Evolutionary conservation across 2,888 invertebrate species (phyloP), one percentile per base, ranked within the genome.

Genomic region (Oxytorus armatus): DNA sequence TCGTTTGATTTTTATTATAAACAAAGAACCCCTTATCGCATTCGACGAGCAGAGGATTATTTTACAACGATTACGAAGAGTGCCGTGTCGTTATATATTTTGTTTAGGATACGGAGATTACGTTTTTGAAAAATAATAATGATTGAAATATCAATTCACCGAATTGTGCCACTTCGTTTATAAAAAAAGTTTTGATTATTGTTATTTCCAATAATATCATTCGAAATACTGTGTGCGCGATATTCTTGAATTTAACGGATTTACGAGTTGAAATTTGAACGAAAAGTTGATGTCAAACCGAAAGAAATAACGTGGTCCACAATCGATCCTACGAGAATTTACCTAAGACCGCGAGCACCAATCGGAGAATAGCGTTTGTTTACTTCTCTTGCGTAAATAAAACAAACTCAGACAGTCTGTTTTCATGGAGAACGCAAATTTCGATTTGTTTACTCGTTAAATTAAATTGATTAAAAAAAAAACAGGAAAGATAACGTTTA

Each of bases 1-100:
- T 33, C 10, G n/a, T 69, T 77, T 69, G 14, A n/a, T 44, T 49
- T 14, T 47, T 23, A 57, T 63, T 65, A 36, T 23, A 70, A 47
- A 47, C 47, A 57, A 23, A n/a, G n/a, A 14, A 33, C 8, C 18
- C 25, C 21, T 77, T 57, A 63, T 70, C 55, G 36, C 47, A 57
- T 49, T 10, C 65, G 39, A 21, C 8, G 33, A 44, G 25, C 36
- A n/a, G 33, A 36, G 65, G 57, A 65, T 70, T 65, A 39, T 77
- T 57, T 70, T 10, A 1, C 33, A 55, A 57, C 70, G 18, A 57
- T 55, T n/a, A 14, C 10, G 23, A 10, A n/a, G 36, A 61, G 53
- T 53, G 29, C 1, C 3, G 36, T 18, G 18, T 18, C 3, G 10
- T 23, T 3, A 0, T 57, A 57, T 57, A 33, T 63, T 11, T 47